Base-by-base conservation (phyloP, 2,888 invertebrate genomes). In the Eristalis intricaria region DNA sequence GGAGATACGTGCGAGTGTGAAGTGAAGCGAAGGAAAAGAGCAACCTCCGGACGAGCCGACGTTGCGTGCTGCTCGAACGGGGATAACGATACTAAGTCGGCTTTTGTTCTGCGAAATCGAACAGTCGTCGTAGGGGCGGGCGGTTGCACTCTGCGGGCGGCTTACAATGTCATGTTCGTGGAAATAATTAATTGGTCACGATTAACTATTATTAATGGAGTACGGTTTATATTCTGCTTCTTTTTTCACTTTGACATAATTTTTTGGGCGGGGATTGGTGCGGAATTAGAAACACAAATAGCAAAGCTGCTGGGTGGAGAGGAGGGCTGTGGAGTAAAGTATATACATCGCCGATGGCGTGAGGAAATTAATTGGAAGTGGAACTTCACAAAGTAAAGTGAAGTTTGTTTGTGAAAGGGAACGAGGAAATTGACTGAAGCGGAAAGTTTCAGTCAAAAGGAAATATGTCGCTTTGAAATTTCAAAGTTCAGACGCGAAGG, bases 131-230 rank as follows among this genome's bases (percentile, higher is more conserved):
- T 22, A 2, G 23, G 15, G 43, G 29, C 43, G 13, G 32, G 29
- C 43, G 29, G 56, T 3, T 74, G 50, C 64, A 65, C 23, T 63
- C 65, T 22, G 50, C 8, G 13, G 15, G 40, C 11, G 26, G 15
- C 26, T 19, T 19, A 61, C 50, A 56, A 29, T 71, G 60, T 32
- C 74, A 58, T 35, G 64, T 74, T 78, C 77, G 73, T 69, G 56
- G 82, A 32, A 86, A 82, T 82, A 77, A 78, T 82, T 82, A 82
- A 86, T 82, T 64, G 63, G 60, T 43, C 61, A 61, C 78, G 32
- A 80, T 80, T 80, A 80, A 76, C 65, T 32, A 80, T 60, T 70
- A 60, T 78, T 74, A 82, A 78, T 77, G 63, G 60, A 35, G 15
- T n/a, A 26, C 22, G 60, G 32, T 23, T 65, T 58, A 32, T 32